phyloP scores from a whole-genome alignment of 2,888 invertebrate genomes.

The Nomada ferruginata region DNA sequence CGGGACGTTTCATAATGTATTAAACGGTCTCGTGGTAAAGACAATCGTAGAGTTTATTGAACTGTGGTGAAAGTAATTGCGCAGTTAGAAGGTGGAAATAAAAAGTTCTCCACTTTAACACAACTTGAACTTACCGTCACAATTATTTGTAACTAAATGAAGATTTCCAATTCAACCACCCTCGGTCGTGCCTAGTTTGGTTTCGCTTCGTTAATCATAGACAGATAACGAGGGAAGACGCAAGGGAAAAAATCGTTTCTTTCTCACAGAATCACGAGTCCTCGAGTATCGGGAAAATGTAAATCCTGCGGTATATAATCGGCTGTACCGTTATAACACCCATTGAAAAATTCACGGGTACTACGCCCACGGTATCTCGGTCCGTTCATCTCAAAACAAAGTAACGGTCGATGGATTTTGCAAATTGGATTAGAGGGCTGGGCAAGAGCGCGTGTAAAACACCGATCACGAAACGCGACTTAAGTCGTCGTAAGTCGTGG shows the following conservation, averaged over 20 bases:
- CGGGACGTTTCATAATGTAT: no score
- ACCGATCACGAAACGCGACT: slow-evolving; percentile 62
- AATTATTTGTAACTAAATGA: no score
- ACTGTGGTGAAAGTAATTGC: no score
- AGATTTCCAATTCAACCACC: no score
- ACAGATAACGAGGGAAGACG: no score
- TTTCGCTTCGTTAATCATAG: no score
- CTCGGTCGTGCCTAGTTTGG: no score
- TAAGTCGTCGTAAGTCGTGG: slow-evolving; percentile 43
- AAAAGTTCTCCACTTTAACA: no score
- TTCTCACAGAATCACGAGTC: background rate
- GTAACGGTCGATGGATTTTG: slow-evolving; percentile 73
- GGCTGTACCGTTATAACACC: slow-evolving; percentile 36
- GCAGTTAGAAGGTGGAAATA: no score
- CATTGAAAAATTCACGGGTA: background rate
- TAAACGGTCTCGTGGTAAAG: no score
- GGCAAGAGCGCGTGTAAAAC: slow-evolving; percentile 74
- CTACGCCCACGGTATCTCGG: slow-evolving; percentile 32
- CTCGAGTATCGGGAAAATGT: background rate
- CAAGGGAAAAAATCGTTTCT: background rate
- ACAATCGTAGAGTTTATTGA: no score
- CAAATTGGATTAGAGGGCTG: slow-evolving; percentile 79
- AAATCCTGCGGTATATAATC: slow-evolving; percentile 11
- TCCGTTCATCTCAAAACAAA: slow-evolving; percentile 61
- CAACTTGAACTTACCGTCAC: no score